Percentiles rank a stretch among this genome's conserved stretches.
phyloP scores from a whole-genome alignment of 2,888 invertebrate species.

The Noctua pronuba region DNA sequence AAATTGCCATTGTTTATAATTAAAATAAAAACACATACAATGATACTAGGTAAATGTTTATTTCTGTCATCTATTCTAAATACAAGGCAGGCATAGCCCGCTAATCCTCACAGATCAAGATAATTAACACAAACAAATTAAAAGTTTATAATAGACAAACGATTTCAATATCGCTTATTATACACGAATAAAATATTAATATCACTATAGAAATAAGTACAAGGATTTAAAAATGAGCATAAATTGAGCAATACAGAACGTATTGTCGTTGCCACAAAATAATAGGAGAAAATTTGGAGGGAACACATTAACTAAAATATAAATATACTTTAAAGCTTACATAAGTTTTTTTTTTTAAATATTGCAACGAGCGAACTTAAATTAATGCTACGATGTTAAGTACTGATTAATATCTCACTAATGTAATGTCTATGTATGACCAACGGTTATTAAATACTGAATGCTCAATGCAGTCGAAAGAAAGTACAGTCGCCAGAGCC shows the following conservation, averaged over 20 bases:
- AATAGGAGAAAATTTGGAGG: slow-evolving; percentile 75
- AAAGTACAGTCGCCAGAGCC: background rate
- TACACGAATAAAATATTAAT: slow-evolving; percentile 73
- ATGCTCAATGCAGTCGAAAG: slow-evolving; percentile 23
- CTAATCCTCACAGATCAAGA: slow-evolving; percentile 82
- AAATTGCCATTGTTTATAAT: slow-evolving; percentile 36
- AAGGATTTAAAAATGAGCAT: slow-evolving; percentile 83
- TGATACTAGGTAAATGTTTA: slow-evolving; percentile 88
- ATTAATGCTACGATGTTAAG: slow-evolving; percentile 65
- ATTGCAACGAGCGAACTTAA: slow-evolving; percentile 81
- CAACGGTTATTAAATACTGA: slow-evolving; percentile 51
- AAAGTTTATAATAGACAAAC: slow-evolving; percentile 61
- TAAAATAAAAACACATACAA: slow-evolving; percentile 71
- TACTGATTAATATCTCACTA: slow-evolving; percentile 72
- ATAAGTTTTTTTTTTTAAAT: slow-evolving; percentile 73
- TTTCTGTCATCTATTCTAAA: slow-evolving; percentile 86
- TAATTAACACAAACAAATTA: slow-evolving; percentile 72
- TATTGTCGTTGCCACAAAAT: slow-evolving; percentile 85
- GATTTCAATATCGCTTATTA: slow-evolving; percentile 52
- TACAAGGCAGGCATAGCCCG: slow-evolving; percentile 80
- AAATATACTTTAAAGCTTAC: slow-evolving; percentile 80
- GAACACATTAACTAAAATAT: slow-evolving; percentile 74
- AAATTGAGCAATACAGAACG: slow-evolving; percentile 87
- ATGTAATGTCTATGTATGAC: slow-evolving; percentile 60
- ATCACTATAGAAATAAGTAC: slow-evolving; percentile 76